Evolutionary conservation across 2,113 vertebrate genomes (phyloP).

Genomic region (Sarotherodon lohbergeri): DNA sequence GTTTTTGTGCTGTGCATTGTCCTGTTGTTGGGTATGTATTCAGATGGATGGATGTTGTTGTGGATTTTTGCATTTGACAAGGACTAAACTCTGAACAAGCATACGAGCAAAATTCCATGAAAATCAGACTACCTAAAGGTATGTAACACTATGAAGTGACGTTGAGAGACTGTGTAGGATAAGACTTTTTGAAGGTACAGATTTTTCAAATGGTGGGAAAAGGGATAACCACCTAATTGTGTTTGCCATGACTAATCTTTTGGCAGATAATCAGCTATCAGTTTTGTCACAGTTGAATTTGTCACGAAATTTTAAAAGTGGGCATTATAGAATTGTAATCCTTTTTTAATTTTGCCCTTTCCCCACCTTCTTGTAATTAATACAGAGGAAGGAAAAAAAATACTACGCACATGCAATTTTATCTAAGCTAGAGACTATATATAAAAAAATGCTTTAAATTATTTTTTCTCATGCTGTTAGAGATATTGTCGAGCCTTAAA

Average conservation of each 20-base stretch:
- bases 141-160: not conserved
- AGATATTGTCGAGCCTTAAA: not conserved
- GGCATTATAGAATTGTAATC: not conserved
- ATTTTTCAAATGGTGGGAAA: not conserved
- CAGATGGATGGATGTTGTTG: not conserved
- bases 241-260: not conserved
- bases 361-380: not conserved
- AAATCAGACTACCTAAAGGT: not conserved
- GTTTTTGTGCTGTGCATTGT: constrained; percentile 12
- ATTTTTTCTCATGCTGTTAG: not conserved
- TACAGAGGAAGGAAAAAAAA: not conserved
- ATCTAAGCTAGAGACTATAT: not conserved
- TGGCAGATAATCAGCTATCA: not conserved
- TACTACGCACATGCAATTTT: not conserved
- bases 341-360: not conserved
- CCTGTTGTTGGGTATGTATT: not conserved
- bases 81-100: not conserved
- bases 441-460: not conserved
- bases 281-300: not conserved
- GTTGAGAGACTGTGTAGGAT: not conserved
- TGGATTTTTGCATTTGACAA: not conserved
- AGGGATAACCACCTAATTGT: not conserved
- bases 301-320: not conserved
- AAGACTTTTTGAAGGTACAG: not conserved
- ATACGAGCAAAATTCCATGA: not conserved